Evolutionary conservation across 2,113 vertebrate species (phyloP).

Genomic region (Typhlomys cinereus): DNA sequence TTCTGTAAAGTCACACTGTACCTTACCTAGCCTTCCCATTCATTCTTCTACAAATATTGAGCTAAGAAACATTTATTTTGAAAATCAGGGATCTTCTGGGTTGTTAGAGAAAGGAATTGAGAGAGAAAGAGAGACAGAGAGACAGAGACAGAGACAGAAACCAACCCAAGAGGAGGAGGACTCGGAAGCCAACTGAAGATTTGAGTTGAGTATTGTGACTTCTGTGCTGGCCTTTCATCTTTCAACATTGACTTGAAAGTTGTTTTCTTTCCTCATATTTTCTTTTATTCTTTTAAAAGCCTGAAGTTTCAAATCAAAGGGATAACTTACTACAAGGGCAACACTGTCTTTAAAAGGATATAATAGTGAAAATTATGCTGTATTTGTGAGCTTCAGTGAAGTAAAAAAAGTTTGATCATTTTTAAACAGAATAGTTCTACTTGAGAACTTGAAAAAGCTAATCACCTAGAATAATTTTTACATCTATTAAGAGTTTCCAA

Average conservation of each 20-base stretch:
- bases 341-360: slow-evolving; percentile 59
- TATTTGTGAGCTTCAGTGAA: neutral
- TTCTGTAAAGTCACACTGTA: neutral
- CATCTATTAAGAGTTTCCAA: neutral
- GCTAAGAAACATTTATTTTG: neutral
- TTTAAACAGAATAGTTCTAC: slow-evolving; percentile 27
- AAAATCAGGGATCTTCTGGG: neutral
- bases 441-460: slow-evolving; percentile 8
- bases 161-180: too few relatives aligned
- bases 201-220: neutral
- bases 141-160: too few relatives aligned
- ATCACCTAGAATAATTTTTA: neutral
- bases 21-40: too few relatives aligned
- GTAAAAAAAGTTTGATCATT: slow-evolving; percentile 1
- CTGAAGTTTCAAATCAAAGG: neutral
- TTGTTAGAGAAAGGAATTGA: neutral
- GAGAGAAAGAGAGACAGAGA: neutral
- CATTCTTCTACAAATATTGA: slow-evolving; percentile 6
- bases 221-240: neutral
- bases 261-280: slow-evolving; percentile 29
- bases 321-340: slow-evolving; percentile 15
- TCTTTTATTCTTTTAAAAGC: neutral
- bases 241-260: neutral
- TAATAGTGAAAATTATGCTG: slow-evolving; percentile 59
- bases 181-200: neutral